A percentile compares a stretch with the other conserved stretches of the same genome.
Conservation (phyloP, 2,113 vertebrate genomes). For the Sus scrofa region DNA sequence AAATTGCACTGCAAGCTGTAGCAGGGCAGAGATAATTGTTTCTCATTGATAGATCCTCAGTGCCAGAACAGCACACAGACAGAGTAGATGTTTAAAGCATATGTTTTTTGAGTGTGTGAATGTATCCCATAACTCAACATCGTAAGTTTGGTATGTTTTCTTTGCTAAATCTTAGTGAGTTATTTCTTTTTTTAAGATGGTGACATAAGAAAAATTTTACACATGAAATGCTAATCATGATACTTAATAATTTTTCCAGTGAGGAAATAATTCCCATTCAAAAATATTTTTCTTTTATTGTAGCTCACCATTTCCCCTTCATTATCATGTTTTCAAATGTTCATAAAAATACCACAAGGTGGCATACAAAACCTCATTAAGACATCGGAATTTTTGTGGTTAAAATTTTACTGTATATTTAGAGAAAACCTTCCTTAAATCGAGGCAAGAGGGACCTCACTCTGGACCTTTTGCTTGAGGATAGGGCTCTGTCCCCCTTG, state of each 20-base stretch:
- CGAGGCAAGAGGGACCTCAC: background rate
- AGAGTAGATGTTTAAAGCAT: background rate
- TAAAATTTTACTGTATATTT: background rate
- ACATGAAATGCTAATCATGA: background rate
- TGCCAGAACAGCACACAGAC: background rate
- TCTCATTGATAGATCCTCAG: background rate
- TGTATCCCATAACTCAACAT: background rate
- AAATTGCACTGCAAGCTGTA: background rate
- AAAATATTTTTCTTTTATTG: background rate
- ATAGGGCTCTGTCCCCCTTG: background rate
- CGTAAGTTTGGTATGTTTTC: background rate
- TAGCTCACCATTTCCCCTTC: background rate
- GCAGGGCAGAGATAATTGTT: background rate
- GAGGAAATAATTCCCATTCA: background rate
- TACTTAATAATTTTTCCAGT: conserved; percentile 45
- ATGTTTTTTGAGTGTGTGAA: background rate
- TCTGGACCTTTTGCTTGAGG: background rate
- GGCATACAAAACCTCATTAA: conserved; percentile 55
- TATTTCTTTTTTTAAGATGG: background rate
- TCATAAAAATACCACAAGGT: conserved; percentile 64
- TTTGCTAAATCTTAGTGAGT: conserved; percentile 32
- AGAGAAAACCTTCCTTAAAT: background rate
- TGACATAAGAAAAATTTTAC: background rate
- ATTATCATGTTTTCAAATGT: background rate
- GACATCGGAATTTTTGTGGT: background rate